Evolutionary conservation across 1,140 invertebrate species (phyloP).

Genomic region (Zeugodacus cucurbitae): DNA sequence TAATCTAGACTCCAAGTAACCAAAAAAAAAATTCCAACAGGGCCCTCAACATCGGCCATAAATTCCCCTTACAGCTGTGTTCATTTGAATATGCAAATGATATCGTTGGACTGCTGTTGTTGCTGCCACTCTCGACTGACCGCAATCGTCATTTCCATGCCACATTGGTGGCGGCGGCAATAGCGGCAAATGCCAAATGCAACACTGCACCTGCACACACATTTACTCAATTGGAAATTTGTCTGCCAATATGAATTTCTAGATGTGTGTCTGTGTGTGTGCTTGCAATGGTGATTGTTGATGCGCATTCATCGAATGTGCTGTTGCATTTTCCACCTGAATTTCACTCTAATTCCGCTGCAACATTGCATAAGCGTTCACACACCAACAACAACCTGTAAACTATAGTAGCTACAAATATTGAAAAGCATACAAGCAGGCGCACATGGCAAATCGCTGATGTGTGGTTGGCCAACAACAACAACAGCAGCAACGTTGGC

Average conservation of each 20-base stretch:
- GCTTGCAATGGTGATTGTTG: not conserved
- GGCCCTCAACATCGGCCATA: no score
- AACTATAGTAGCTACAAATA: not conserved
- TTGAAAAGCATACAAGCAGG: not conserved
- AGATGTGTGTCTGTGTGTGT: not conserved
- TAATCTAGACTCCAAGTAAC: no score
- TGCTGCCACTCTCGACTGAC: not conserved
- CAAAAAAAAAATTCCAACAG: no score
- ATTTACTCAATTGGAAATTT: not conserved
- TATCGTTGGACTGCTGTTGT: not conserved
- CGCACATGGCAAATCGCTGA: not conserved
- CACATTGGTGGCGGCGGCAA: not conserved
- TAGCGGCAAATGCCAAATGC: not conserved
- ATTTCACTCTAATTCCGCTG: not conserved
- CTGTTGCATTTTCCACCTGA: not conserved
- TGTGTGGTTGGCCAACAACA: not conserved
- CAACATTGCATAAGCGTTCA: not conserved
- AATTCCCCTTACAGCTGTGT: no score
- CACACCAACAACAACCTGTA: not conserved
- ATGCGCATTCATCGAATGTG: not conserved
- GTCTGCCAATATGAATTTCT: not conserved
- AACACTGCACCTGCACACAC: not conserved
- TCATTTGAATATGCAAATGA: slow-evolving; percentile 19
- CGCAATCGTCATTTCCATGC: slow-evolving; percentile 19
- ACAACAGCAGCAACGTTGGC: not conserved